Evolutionary conservation across 2,888 invertebrate genomes (phyloP), one percentile per base, ranked within the genome.

Genomic region (Cryptocephalus primarius): DNA sequence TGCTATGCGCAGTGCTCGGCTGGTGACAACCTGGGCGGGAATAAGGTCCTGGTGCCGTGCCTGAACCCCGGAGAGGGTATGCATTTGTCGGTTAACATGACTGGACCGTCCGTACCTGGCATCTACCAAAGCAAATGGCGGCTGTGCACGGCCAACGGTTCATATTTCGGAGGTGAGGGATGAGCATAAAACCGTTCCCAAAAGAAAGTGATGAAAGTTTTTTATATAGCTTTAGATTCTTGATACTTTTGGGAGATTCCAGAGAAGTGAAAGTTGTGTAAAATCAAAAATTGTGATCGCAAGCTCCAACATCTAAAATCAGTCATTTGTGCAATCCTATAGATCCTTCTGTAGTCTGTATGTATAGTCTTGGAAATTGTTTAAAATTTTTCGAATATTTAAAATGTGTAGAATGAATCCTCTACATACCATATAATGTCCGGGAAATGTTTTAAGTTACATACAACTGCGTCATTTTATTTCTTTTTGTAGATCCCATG

Each of bases 81-180:
- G 45, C 84, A 86, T 62, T 74, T 95, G 45, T 79, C 81, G 57
- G 76, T 94, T 51, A 83, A 85, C 60, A 81, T 94, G 75, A 77
- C 78, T 43, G 88, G 90, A 63, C 94, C 95, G 8, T 70, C 76
- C 10, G 67, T 72, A 47, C 75, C 83, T 38, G 91, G 90, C 9
- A 78, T 80, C 12, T 88, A 86, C 69, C 82, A 85, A 69, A 88
- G 88, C 56, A 86, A 88, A 74, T 96, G 94, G 85, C 82, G 92
- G 63, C 78, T 95, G 75, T 83, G 85, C 62, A 90, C 91, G 48
- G 78, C 88, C 38, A 83, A 83, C 60, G 93, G 93, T 51, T 80
- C 86, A 60, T 89, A 86, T 70, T 93, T 95, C 76, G 96, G 96
- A 69, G 93, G 94, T 92, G 73, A 67, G 61, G 51, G 22, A 22